Conservation (phyloP, 2,888 invertebrate genomes). For the Heteropelma amictum region DNA sequence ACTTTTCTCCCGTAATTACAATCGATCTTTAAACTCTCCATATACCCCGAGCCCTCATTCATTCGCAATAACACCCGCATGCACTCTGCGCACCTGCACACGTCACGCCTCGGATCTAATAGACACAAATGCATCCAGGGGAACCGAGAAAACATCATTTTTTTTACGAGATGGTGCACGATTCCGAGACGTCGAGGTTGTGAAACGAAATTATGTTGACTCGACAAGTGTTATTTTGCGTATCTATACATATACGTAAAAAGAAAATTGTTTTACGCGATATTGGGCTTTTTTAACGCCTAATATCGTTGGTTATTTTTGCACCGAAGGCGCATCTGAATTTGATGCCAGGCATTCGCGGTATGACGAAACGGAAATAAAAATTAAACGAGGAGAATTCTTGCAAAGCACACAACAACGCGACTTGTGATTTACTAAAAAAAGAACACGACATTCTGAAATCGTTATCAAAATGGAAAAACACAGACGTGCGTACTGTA, state of each 20-base stretch:
- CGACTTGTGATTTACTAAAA: too few relatives aligned
- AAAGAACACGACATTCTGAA: too few relatives aligned
- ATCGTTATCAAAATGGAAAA: too few relatives aligned
- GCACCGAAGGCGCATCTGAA: too few relatives aligned
- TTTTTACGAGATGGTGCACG: not conserved
- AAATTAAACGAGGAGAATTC: too few relatives aligned
- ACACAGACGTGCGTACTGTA: too few relatives aligned
- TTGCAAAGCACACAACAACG: too few relatives aligned
- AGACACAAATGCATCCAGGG: not conserved
- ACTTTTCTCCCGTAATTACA: conserved; percentile 49
- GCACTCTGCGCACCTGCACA: conserved; percentile 24
- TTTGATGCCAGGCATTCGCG: too few relatives aligned
- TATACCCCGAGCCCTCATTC: conserved; percentile 8
- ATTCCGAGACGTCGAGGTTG: conserved; percentile 8
- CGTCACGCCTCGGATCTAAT: conserved; percentile 19
- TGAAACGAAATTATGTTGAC: conserved; percentile 44
- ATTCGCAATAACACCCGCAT: conserved; percentile 44
- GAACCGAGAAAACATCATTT: conserved; percentile 13
- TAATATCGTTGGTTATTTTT: too few relatives aligned
- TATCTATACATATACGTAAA: not conserved
- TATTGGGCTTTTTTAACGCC: too few relatives aligned
- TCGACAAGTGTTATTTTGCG: not conserved
- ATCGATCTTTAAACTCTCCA: conserved; percentile 57
- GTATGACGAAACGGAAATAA: too few relatives aligned
- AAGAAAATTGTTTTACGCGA: not conserved